Evolutionary conservation across 2,113 vertebrate species (phyloP).

Genomic region (Eulemur macaco): DNA sequence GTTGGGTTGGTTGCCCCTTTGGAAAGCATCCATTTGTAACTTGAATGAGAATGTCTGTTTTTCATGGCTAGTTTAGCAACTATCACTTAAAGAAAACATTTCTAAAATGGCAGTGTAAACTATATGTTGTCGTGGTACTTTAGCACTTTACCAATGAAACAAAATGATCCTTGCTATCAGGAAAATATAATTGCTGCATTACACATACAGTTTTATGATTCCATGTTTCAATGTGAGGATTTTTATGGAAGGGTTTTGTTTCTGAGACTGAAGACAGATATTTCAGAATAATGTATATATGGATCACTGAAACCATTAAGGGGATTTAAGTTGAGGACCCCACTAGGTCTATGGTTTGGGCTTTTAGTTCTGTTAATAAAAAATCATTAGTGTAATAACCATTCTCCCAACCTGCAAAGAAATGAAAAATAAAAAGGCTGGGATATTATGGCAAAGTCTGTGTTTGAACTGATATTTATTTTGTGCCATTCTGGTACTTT

Average conservation of each 20-base stretch:
- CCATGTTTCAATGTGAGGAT: not conserved
- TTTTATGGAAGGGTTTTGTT: not conserved
- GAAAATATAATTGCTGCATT: not conserved
- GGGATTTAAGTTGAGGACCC: not conserved
- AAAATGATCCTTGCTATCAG: not conserved
- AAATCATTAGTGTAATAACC: not conserved
- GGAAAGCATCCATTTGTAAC: not conserved
- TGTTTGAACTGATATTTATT: not conserved
- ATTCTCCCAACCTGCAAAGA: not conserved
- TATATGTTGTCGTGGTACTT: not conserved
- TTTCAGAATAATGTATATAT: not conserved
- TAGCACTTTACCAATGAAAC: not conserved
- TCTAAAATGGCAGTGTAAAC: not conserved
- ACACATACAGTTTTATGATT: not conserved
- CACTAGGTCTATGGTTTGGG: not conserved
- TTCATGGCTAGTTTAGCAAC: conserved; percentile 2
- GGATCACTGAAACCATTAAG: not conserved
- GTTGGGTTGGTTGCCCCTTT: not conserved
- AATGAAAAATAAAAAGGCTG: not conserved
- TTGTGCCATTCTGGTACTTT: not conserved
- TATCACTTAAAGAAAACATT: not conserved
- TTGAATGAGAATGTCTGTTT: not conserved
- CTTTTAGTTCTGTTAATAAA: not conserved
- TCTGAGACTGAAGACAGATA: not conserved
- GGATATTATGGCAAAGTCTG: not conserved